Base-by-base conservation (phyloP, 2,888 invertebrate species). In the Sthenelais limicola region DNA sequence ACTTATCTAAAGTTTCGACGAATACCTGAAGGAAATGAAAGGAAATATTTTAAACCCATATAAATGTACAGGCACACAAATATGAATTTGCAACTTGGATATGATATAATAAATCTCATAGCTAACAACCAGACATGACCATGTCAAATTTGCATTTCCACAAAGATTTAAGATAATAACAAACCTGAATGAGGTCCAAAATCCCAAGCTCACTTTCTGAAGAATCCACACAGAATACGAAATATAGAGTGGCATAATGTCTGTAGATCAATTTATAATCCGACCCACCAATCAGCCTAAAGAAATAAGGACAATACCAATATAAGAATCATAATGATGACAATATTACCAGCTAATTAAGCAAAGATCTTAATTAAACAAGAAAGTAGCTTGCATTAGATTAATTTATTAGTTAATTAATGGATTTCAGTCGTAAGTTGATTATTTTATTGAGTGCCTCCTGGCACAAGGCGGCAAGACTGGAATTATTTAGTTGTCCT, bases 221-320 rank as follows among this genome's bases (percentile, higher is more conserved):
- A 0, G 98, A 98, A 87, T 99, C 99, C 0, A 99, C 98, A 88
- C 98, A 99, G 88, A 99, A 99, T 0, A 99, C 99, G 89, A 99
- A 99, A 88, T 98, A 99, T 1, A 99, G 89, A 0, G 99, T 99
- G 0, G 99, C 99, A 87, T 99, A 99, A 86, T 99, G 99, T 56
- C 98, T 91, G 88, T 88, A 88, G 82, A 99, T 99, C 52, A 99
- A 88, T 88, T 98, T 98, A 89, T 96, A 99, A 88, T 99, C 99
- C 0, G 98, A 96, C 0, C 98, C 98, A 26, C 98, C 98, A 81
- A 99, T 99, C 71, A 99, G 90, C 85, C 98, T 98, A 82, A 72
- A 84, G 79, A 51, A 48, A 58, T 33, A 56, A 1, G 18, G 33
- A n/a, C 2, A 56, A 56, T 15, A 32, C 70, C 33, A 72, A n/a